Evolutionary conservation across 2,113 vertebrate species (phyloP).

Genomic region (Aspiorhynchus laticeps): DNA sequence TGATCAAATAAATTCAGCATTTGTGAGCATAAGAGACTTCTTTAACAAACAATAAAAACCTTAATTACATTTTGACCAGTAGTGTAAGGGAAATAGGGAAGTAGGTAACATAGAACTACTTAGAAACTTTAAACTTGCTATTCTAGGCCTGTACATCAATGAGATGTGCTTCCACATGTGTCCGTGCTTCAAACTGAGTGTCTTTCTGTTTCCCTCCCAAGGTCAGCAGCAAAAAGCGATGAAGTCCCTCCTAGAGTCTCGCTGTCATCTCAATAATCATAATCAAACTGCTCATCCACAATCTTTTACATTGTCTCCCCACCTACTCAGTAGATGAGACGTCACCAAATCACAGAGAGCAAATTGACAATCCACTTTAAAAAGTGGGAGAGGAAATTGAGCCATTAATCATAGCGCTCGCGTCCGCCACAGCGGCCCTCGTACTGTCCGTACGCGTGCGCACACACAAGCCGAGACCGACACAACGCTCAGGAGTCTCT

Average conservation of each 20-base stretch:
- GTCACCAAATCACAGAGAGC: slow-evolving; percentile 56
- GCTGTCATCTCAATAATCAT: slow-evolving; percentile 47
- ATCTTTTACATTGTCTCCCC: slow-evolving; percentile 50
- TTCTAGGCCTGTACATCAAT: background rate
- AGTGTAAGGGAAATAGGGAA: no score
- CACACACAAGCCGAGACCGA: slow-evolving; percentile 13
- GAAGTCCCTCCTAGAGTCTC: slow-evolving; percentile 21
- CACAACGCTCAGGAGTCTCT: slow-evolving; percentile 32
- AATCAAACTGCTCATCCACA: slow-evolving; percentile 42
- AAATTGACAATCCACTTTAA: slow-evolving; percentile 57
- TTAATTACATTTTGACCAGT: background rate
- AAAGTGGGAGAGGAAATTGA: slow-evolving; percentile 59
- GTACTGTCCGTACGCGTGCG: background rate
- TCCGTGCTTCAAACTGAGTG: slow-evolving; percentile 18
- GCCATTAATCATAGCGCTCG: slow-evolving; percentile 58
- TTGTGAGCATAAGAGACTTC: background rate
- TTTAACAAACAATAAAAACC: background rate
- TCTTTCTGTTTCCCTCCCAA: slow-evolving; percentile 2
- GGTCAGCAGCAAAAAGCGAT: slow-evolving; percentile 2
- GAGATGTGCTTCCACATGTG: background rate
- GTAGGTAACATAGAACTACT: no score
- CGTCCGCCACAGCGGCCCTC: slow-evolving; percentile 38
- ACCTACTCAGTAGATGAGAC: slow-evolving; percentile 52
- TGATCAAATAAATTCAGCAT: no score
- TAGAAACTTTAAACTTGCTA: background rate